Percentiles rank a stretch among this genome's conserved stretches.
Evolutionary conservation across 2,797 vertebrate species (phyloP).

Genomic region (Alosa sapidissima): DNA sequence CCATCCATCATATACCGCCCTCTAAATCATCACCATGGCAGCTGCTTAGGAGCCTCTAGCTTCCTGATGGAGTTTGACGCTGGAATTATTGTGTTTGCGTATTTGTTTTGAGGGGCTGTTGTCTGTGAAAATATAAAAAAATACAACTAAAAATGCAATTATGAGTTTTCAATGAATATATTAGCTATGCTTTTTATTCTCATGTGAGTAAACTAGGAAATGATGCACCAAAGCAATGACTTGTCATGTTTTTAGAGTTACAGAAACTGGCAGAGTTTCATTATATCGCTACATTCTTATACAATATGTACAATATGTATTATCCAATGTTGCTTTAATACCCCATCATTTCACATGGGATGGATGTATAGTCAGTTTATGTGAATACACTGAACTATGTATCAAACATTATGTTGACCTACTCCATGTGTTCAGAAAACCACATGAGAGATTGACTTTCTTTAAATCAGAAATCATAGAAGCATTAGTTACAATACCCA

Average conservation of each 20-base stretch:
- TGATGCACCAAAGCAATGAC: background rate
- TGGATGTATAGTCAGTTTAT: too few relatives aligned
- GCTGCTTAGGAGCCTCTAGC: background rate
- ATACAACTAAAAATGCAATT: background rate
- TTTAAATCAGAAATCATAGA: background rate
- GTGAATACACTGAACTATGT: too few relatives aligned
- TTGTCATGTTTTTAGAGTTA: too few relatives aligned
- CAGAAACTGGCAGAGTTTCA: too few relatives aligned
- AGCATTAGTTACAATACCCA: background rate
- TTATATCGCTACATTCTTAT: too few relatives aligned
- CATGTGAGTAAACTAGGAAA: too few relatives aligned
- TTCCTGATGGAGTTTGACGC: conserved; percentile 2
- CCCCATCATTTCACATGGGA: background rate
- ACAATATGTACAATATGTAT: too few relatives aligned
- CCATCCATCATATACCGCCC: background rate
- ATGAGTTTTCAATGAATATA: background rate
- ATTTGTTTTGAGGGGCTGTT: background rate
- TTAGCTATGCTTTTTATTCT: background rate
- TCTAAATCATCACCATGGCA: conserved; percentile 9
- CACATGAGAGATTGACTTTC: background rate
- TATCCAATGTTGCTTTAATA: background rate
- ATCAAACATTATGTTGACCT: background rate
- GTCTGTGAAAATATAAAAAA: background rate
- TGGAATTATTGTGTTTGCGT: background rate
- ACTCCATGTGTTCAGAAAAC: background rate